phyloP scores from a whole-genome alignment of 2,113 vertebrate species.

The Riparia riparia region DNA sequence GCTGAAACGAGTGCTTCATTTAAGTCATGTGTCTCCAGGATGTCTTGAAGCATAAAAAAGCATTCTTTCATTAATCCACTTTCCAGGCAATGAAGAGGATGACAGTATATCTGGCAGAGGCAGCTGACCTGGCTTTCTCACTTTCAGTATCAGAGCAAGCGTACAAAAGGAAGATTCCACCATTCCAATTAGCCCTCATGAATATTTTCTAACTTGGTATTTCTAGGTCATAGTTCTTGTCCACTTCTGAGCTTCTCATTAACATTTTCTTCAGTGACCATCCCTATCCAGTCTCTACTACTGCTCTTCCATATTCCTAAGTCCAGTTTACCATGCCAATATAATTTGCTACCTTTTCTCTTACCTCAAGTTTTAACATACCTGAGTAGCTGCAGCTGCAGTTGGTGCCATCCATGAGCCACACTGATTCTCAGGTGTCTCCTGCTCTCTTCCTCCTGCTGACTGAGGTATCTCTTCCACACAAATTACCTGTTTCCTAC shows the following conservation, averaged over 20 bases:
- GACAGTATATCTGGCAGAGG: not conserved
- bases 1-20: not conserved
- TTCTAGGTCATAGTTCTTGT: not conserved
- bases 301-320: not conserved
- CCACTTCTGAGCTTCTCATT: not conserved
- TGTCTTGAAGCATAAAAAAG: not conserved
- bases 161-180: not conserved
- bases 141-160: not conserved
- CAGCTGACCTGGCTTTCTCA: not conserved
- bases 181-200: not conserved
- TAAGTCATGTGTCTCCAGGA: not conserved
- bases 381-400: not conserved
- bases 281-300: not conserved
- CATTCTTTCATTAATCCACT: not conserved
- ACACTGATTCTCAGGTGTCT: not conserved
- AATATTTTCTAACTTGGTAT: not conserved
- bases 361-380: not conserved
- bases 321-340: not conserved
- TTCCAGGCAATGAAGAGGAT: not conserved
- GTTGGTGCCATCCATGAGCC: not conserved
- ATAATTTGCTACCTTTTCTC: not conserved
- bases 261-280: not conserved
- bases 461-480: rapidly evolving
- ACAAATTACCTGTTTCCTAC: not conserved
- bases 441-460: not conserved